These are phyloP conservation scores for Mobula birostris DNA, from an alignment of 2,113 vertebrate species.

Conservation along the genomic window DNA sequence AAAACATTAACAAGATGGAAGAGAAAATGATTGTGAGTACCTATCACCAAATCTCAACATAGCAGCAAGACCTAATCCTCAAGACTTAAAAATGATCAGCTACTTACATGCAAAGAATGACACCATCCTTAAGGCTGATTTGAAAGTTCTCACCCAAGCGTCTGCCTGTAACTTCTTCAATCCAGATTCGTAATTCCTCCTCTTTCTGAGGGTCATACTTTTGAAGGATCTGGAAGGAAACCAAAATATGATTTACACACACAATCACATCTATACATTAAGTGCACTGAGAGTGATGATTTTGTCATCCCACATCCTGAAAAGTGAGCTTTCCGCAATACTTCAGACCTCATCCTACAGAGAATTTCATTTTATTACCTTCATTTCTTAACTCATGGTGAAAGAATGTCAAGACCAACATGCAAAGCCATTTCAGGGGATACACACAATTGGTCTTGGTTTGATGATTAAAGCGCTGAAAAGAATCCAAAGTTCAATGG, in stretches of 20 bases:
- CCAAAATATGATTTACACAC: constrained; percentile 11
- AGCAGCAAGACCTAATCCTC: not conserved
- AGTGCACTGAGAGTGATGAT: constrained; percentile 44
- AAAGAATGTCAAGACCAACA: not conserved
- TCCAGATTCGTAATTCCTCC: constrained; percentile 91
- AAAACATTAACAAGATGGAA: not conserved
- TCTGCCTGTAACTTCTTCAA: constrained; percentile 88
- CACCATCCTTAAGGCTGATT: constrained; percentile 87
- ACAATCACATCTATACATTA: constrained; percentile 42
- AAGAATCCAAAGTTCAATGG: not conserved
- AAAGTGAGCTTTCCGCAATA: not conserved
- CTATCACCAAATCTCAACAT: not conserved
- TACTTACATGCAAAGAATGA: constrained; percentile 92
- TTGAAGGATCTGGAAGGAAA: constrained; percentile 75
- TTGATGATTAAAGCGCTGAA: not conserved
- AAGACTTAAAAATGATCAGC: not conserved
- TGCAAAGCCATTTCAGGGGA: not conserved
- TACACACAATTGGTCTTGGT: not conserved
- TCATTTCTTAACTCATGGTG: constrained; percentile 37
- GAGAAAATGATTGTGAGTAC: not conserved
- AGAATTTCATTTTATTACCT: constrained; percentile 43
- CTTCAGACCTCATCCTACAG: constrained; percentile 38
- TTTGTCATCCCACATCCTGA: constrained; percentile 44
- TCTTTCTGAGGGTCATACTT: constrained; percentile 90
- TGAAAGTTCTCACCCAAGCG: constrained; percentile 88